phyloP scores from a whole-genome alignment of 2,797 vertebrate species.

The Numenius phaeopus region DNA sequence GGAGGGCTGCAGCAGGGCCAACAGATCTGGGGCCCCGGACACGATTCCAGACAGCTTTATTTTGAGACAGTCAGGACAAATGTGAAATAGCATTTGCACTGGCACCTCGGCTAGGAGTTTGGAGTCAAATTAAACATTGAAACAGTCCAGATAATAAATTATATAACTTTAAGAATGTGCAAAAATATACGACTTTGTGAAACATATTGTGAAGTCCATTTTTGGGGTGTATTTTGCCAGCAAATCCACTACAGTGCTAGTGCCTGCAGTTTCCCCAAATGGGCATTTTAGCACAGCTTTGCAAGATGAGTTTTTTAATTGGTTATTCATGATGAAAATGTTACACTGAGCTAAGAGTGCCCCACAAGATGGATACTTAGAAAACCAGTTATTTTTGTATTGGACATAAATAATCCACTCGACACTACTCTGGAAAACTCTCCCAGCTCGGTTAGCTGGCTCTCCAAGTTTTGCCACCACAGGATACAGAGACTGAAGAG shows the following conservation, averaged over 20 bases:
- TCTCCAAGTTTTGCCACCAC: constrained; percentile 47
- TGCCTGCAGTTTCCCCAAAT: background rate
- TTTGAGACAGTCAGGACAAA: background rate
- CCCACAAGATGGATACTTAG: constrained; percentile 58
- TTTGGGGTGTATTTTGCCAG: background rate
- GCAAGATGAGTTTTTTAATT: constrained; percentile 8
- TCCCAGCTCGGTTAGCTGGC: constrained; percentile 27
- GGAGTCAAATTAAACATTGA: background rate
- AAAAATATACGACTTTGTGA: background rate
- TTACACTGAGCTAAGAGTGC: constrained; percentile 36
- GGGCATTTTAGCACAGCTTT: background rate
- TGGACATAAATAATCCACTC: constrained; percentile 50
- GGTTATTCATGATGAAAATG: constrained; percentile 37
- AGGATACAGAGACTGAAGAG: background rate
- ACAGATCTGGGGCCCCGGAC: background rate
- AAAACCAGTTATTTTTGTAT: constrained; percentile 71
- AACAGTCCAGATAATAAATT: background rate
- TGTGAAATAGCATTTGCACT: background rate
- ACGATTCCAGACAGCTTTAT: background rate
- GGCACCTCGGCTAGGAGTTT: background rate
- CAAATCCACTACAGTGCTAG: background rate
- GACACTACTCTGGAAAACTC: constrained; percentile 34
- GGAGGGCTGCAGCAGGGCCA: background rate
- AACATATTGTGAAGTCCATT: background rate
- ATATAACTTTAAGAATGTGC: background rate